phyloP scores from a whole-genome alignment of 2,113 vertebrate genomes.

The Eclectus roratus region DNA sequence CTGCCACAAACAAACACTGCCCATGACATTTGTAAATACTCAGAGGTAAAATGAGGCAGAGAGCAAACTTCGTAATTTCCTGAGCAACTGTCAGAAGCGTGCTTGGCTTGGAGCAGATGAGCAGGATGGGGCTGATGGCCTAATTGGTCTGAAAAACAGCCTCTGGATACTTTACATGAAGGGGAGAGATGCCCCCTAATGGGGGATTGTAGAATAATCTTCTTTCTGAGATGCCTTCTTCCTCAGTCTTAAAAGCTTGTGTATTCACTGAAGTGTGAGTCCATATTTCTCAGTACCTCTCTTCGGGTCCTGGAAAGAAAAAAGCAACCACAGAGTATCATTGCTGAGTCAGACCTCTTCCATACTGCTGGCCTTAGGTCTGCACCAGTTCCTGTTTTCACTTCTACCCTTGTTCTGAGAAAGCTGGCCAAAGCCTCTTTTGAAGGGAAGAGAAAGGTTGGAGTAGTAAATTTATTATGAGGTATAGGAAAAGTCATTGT shows the following conservation, averaged over 20 bases:
- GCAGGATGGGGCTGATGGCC: not conserved
- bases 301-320: not conserved
- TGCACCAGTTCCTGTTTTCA: not conserved
- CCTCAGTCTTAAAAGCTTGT: not conserved
- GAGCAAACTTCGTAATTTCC: not conserved
- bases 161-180: not conserved
- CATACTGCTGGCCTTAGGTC: not conserved
- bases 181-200: conserved; percentile 2
- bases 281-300: rapidly evolving
- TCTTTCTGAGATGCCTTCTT: not conserved
- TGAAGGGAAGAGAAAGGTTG: not conserved
- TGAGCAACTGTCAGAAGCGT: not conserved
- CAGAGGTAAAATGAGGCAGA: not conserved
- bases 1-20: not conserved
- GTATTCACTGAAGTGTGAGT: not conserved
- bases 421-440: not conserved
- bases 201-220: not conserved
- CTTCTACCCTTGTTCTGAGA: not conserved
- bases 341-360: not conserved
- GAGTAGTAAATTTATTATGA: not conserved
- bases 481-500: not conserved
- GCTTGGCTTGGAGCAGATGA: not conserved
- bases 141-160: not conserved
- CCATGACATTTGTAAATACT: not conserved
- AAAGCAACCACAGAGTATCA: not conserved